Conservation (phyloP, 2,888 invertebrate genomes). For the Ecdyonurus torrentis region DNA sequence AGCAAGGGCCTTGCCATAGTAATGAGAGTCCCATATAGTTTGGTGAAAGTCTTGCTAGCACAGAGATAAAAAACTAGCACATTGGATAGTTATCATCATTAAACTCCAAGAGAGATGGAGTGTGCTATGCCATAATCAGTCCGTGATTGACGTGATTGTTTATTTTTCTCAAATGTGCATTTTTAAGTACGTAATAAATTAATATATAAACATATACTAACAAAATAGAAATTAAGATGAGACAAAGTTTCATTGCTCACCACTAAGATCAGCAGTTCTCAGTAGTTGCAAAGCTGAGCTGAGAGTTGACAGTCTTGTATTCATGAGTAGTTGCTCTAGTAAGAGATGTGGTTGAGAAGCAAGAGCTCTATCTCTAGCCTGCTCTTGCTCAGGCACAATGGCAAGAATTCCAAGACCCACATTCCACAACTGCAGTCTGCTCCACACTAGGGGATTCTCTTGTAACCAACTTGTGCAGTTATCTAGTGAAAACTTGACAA, state of each 20-base stretch:
- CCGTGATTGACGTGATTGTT: background rate
- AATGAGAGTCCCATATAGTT: too few species aligned
- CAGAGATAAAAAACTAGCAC: too few species aligned
- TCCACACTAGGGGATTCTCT: background rate
- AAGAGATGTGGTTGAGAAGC: constrained; percentile 44
- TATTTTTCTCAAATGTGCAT: background rate
- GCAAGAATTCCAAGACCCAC: constrained; percentile 6
- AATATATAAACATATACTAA: too few species aligned
- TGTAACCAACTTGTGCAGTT: constrained; percentile 1
- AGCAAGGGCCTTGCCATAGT: too few species aligned
- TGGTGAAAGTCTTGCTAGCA: too few species aligned
- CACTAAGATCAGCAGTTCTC: background rate
- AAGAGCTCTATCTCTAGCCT: constrained; percentile 35
- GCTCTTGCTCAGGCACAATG: constrained; percentile 29
- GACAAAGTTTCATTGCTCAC: background rate
- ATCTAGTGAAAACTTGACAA: constrained; percentile 38
- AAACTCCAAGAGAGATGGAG: too few species aligned
- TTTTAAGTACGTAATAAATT: too few species aligned
- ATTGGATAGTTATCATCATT: too few species aligned
- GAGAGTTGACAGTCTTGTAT: constrained; percentile 54
- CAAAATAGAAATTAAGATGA: too few species aligned
- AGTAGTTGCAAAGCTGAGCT: constrained; percentile 34
- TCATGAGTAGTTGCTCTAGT: constrained; percentile 76
- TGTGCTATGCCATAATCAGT: too few species aligned
- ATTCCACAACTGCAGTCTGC: constrained; percentile 4